Base-by-base conservation (phyloP, 2,888 invertebrate species). In the Nomada ferruginata region DNA sequence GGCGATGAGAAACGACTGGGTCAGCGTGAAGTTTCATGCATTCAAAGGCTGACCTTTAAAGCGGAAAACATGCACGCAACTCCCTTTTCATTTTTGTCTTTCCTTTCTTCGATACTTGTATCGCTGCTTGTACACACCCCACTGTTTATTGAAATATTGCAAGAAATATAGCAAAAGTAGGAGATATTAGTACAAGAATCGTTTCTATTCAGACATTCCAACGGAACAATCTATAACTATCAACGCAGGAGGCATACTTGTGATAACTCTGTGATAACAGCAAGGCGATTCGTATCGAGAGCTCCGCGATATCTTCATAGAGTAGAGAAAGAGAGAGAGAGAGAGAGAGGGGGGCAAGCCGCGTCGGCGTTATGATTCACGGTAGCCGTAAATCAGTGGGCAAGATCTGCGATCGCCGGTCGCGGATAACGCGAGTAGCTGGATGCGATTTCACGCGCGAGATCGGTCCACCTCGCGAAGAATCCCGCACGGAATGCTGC, bases 361-460 rank as follows among this genome's bases (percentile, higher is more conserved):
- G 47, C 50, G 66, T 57, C 73, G 70, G 60, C 66, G 75, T 85
- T 83, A 79, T 76, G 83, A 86, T 85, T 86, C 83, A 69, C 76
- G 70, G 26, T 36, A 66, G 59, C 52, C 76, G 80, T 86, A 86
- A 87, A 86, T 86, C 86, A 79, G 81, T 74, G 71, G 79, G 59
- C 47, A 71, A 36, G 76, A 80, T 80, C 79, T 59, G 47, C 72
- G 87, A 85, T 85, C 79, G 65, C 29, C 59, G 79, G 68, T 76
- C 78, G 80, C 71, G 75, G 87, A 87, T 85, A 85, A 83, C 74
- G 79, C 77, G 64, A 76, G 63, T 59, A 53, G 66, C 71, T 69
- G 79, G 85, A 85, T 87, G 87, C 84, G 82, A 87, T 87, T 87
- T 87, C 85, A 85, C 87, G 85, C 85, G 83, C 78, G 82, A 87